Conservation (phyloP, 2,797 vertebrate genomes). For the Pteropus rufus region DNA sequence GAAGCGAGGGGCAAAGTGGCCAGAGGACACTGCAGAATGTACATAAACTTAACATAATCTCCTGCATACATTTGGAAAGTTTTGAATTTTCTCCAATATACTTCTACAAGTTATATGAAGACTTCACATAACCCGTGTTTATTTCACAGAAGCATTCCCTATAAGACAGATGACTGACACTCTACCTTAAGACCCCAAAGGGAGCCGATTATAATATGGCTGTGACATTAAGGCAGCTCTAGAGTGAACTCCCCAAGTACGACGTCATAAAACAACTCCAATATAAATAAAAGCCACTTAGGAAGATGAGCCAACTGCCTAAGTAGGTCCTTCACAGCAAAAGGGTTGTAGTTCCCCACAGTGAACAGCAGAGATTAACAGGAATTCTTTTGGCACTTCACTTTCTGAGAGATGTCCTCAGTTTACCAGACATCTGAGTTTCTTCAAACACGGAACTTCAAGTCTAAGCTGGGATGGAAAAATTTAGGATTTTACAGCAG, state of each 20-base stretch:
- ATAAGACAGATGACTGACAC: neutral
- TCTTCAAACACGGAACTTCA: neutral
- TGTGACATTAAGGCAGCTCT: neutral
- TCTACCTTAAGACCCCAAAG: neutral
- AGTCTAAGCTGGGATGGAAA: neutral
- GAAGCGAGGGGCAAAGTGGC: neutral
- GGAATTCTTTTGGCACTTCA: neutral
- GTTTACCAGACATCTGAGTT: neutral
- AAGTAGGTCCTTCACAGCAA: neutral
- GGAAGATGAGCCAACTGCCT: neutral
- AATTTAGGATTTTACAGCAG: neutral
- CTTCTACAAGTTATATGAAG: neutral
- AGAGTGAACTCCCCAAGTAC: neutral
- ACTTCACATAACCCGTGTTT: neutral
- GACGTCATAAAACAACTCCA: neutral
- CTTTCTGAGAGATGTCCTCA: neutral
- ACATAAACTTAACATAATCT: neutral
- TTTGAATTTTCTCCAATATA: neutral
- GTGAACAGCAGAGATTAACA: neutral
- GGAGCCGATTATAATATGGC: neutral
- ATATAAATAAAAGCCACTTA: neutral
- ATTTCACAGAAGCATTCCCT: neutral
- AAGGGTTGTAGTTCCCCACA: neutral
- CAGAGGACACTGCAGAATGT: neutral
- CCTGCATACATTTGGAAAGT: neutral